Evolutionary conservation across 2,113 vertebrate genomes (phyloP), one percentile per base, ranked within the genome.

Genomic region (Phasianus colchicus): DNA sequence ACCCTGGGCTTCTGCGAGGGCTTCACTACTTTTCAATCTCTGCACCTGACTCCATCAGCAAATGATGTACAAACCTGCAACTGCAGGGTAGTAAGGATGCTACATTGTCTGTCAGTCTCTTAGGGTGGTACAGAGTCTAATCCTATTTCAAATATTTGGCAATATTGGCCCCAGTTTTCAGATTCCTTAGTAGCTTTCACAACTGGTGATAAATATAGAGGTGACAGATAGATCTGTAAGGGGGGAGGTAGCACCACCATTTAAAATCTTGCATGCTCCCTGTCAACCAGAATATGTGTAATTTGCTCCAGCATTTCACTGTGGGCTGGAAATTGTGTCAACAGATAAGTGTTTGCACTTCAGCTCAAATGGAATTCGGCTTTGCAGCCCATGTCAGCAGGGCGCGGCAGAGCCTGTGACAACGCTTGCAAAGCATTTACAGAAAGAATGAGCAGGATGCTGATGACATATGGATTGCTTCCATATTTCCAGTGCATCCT

Each of bases 391-490:
- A 5, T 50, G 45, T 72, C 2, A 2, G 66, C 69, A 65, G 57
- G 13, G 64, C 58, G 50, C 0, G 3, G 66, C n/a, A 69, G 32
- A 91, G 55, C 38, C 76, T 4, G 1, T 0, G 22, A 79, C 30
- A 60, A 65, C 1, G 1, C 25, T 73, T 6, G 11, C 36, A 48
- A 42, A 70, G 60, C 4, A 2, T 47, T 47, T 55, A 19, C 1
- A 82, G 42, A 60, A 92, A 75, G 60, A 84, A 87, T 18, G 78
- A 75, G 67, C 54, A 89, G 54, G 72, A 73, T 63, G 25, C 18
- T 1, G 8, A 78, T 50, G 65, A 75, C 34, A 55, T 3, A 72
- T 1, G 6, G 29, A 83, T 70, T 80, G 69, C 42, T 88, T 83
- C 52, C 60, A 80, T 27, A 25, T 80, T 73, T 89, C 38, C 32